Evolutionary conservation across 2,797 vertebrate genomes (phyloP), one percentile per base, ranked within the genome.

Genomic region (Spinus olivaceus): DNA sequence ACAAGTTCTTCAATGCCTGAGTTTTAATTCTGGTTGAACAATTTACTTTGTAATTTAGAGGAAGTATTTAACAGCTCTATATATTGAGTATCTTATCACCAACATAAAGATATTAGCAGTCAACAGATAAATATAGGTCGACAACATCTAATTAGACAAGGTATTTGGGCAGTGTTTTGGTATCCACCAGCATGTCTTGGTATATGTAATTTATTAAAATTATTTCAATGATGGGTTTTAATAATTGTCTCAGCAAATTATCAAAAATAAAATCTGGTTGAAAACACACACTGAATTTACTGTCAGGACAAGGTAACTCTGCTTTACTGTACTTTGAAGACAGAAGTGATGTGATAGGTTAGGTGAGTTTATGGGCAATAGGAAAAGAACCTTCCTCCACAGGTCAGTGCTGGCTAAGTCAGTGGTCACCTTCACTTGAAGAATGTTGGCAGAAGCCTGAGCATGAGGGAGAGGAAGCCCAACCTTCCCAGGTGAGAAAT

Each of bases 341-440:
- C 32, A 59, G 30, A 16, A 81, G 30, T 24, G 54, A 27, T 41
- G 12, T 16, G 24, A 15, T 5, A 35, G 30, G 12, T 17, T 33
- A 39, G 18, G 11, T 11, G 20, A 44, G 39, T 28, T 41, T 9
- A 53, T 42, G 33, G 39, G 27, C 21, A 49, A 4, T 12, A 35
- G 44, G 42, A 50, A 57, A 61, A 15, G 11, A 64, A 3, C 14
- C 32, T 20, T 67, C 15, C 15, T 82, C 28, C 15, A 1, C 4
- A 12, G 4, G 17, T 22, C 14, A 13, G 14, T 41, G 6, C 37
- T 46, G 46, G 10, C 39, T 35, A 22, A 66, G 12, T 14, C 4
- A 6, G 20, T 20, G 35, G 15, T 57, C 18, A 32, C 24, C 28
- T 49, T 10, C 1, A 2, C 1, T 1, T 6, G 5, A 10, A 59